These are phyloP conservation scores for Ptilonorhynchus violaceus DNA, from an alignment of 2,113 vertebrate genomes.

Conservation along the genomic window DNA sequence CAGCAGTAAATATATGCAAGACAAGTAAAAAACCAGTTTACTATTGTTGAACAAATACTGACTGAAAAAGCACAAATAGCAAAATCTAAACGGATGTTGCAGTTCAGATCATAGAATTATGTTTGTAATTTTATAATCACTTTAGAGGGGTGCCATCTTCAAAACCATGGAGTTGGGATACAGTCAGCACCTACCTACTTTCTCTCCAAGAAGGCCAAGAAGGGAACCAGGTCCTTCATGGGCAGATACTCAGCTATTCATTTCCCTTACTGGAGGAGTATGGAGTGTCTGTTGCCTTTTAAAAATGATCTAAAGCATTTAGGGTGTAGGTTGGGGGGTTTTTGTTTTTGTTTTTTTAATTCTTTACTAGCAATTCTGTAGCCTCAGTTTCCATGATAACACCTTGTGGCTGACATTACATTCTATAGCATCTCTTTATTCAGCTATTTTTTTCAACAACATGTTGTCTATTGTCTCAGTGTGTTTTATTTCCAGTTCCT, in stretches of 20 bases:
- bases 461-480: background rate
- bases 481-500: background rate
- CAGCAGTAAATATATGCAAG: background rate
- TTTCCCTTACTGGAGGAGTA: background rate
- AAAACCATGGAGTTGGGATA: background rate
- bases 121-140: background rate
- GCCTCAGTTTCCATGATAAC: constrained; percentile 17
- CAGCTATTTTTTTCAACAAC: background rate
- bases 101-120: background rate
- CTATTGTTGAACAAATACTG: background rate
- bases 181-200: background rate
- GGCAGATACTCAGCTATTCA: background rate
- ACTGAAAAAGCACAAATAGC: background rate
- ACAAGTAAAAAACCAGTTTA: background rate
- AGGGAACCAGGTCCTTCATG: background rate
- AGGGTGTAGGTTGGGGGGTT: background rate
- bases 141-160: background rate
- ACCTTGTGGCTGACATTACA: background rate
- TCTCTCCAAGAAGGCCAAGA: background rate
- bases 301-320: background rate
- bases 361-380: background rate
- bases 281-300: background rate
- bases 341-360: background rate
- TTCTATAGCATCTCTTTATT: background rate
- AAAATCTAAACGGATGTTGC: background rate